A percentile compares a stretch with the other conserved stretches of the same genome.
Conservation (phyloP, 2,888 invertebrate species). For the Sipha maydis region DNA sequence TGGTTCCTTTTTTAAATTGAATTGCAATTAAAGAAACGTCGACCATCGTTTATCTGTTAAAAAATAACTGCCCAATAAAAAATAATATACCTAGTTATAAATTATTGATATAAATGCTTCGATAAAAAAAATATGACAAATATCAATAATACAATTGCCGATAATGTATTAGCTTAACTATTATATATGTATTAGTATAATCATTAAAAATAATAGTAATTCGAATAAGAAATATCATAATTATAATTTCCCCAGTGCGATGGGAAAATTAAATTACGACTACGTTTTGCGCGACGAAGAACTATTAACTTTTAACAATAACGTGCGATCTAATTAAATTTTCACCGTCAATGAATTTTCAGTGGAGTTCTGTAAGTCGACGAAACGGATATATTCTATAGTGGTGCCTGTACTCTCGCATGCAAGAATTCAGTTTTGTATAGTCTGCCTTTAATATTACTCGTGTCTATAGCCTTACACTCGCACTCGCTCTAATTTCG, state of each 20-base stretch:
- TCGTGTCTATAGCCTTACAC: neutral
- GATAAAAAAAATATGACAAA: neutral
- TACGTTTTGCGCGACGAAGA: neutral
- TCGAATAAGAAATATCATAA: neutral
- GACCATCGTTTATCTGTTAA: neutral
- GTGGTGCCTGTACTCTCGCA: neutral
- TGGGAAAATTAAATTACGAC: neutral
- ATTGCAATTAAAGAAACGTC: neutral
- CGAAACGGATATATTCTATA: slow-evolving; percentile 1
- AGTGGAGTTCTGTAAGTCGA: neutral
- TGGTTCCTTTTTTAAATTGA: neutral
- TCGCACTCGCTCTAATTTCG: slow-evolving; percentile 14
- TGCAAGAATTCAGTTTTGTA: slow-evolving; percentile 43
- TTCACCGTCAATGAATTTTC: slow-evolving; percentile 5
- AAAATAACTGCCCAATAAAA: neutral
- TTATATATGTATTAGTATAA: neutral
- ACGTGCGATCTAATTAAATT: slow-evolving; percentile 27
- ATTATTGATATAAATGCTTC: neutral
- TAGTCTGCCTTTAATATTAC: slow-evolving; percentile 17
- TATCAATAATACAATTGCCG: neutral
- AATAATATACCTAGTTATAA: neutral
- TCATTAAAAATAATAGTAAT: neutral
- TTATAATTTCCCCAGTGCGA: neutral
- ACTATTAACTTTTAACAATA: slow-evolving; percentile 16
- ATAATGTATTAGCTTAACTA: neutral